phyloP scores from a whole-genome alignment of 2,113 vertebrate genomes.

The Colinus virginianus region DNA sequence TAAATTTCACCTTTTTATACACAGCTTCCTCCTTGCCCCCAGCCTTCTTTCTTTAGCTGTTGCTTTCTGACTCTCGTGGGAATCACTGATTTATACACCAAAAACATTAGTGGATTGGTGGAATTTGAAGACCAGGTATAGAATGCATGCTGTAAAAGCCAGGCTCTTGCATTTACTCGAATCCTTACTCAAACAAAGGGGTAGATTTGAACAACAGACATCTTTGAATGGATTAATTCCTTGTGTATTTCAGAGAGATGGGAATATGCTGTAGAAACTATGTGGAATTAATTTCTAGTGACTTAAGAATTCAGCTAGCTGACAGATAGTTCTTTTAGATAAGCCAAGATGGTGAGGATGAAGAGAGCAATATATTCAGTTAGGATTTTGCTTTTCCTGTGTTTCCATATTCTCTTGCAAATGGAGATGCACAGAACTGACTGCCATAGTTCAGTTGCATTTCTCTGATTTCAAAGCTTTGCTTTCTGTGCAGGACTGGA shows the following conservation, averaged over 20 bases:
- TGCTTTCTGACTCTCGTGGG: slow-evolving; percentile 12
- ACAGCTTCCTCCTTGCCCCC: background rate
- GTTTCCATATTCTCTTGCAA: background rate
- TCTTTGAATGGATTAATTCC: slow-evolving; percentile 63
- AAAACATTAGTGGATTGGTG: slow-evolving; percentile 44
- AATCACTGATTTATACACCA: slow-evolving; percentile 38
- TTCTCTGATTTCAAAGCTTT: background rate
- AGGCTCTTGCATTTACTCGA: slow-evolving; percentile 42
- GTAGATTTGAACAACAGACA: slow-evolving; percentile 48
- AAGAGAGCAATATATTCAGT: background rate
- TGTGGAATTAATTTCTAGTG: slow-evolving; percentile 61
- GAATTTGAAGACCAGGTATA: slow-evolving; percentile 62
- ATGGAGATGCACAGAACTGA: background rate
- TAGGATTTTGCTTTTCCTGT: background rate
- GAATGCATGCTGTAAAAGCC: slow-evolving; percentile 55
- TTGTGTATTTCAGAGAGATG: slow-evolving; percentile 36
- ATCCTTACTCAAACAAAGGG: slow-evolving; percentile 45
- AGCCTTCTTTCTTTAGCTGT: background rate
- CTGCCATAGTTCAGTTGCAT: background rate
- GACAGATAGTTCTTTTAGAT: slow-evolving; percentile 36
- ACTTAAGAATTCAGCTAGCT: slow-evolving; percentile 42
- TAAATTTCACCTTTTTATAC: background rate
- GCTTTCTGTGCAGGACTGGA: background rate
- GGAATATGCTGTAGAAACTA: slow-evolving; percentile 8
- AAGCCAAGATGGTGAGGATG: slow-evolving; percentile 1